Evolutionary conservation across 2,797 vertebrate genomes (phyloP), one percentile per base, ranked within the genome.

Genomic region (Cichlasoma orientale): DNA sequence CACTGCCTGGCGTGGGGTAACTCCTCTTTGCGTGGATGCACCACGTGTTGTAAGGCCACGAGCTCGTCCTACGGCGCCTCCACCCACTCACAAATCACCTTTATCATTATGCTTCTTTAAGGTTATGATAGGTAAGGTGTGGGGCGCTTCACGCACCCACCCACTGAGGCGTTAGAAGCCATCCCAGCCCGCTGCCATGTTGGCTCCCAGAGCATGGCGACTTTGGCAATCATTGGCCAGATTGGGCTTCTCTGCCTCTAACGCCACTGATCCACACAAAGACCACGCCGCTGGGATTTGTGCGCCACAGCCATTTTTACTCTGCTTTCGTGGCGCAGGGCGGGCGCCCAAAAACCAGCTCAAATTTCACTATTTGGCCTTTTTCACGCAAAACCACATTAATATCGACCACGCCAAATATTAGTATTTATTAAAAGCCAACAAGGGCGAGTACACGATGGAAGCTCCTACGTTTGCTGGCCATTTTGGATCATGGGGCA

Each of bases 21-120:
- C 86, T 92, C 83, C 76, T 80, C 82, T 81, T 72, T 75, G 71
- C 83, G 84, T 80, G 88, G 77, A 90, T 9, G 82, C 76, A 92
- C 91, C 94, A 94, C 94, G 93, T 95, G 95, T 78, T 78, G 53
- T 69, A 81, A 41, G 80, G 82, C 81, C 79, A 52, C 61, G 2
- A 68, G 69, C 77, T 82, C 73, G 33, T 57, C 25, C 75, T 83
- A 85, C 77, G 44, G 74, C 69, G 75, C 66, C 77, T 76, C 72
- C 80, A 66, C 27, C 27, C 50, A 44, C 79, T 68, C 75, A 41
- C 78, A 79, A 59, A 84, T 72, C 83, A 88, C 77, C 76, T 72
- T 79, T 74, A 66, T 80, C 75, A 52, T 71, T 47, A 31, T 23
- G 53, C 53, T 61, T 72, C 44, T 29, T 72, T 29, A 54, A 79